Conservation (phyloP, 2,888 invertebrate genomes). For the Heteropelma amictum region DNA sequence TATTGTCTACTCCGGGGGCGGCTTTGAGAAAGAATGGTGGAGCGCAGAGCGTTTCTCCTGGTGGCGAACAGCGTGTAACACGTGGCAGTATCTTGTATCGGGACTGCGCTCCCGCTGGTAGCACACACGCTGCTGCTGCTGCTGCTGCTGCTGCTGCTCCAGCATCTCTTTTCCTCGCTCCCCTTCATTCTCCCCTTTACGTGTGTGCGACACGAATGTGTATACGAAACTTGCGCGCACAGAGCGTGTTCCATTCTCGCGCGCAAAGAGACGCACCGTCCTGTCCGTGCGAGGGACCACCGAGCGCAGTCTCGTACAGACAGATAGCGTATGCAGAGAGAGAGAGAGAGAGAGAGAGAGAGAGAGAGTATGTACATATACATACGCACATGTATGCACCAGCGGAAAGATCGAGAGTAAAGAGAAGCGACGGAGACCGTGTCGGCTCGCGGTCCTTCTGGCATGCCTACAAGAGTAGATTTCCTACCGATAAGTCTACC, state of each 20-base stretch:
- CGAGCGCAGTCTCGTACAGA: conserved; percentile 43
- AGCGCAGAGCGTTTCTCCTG: conserved; percentile 71
- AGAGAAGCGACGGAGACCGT: conserved; percentile 57
- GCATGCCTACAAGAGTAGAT: conserved; percentile 76
- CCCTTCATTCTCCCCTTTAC: conserved; percentile 45
- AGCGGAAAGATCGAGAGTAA: conserved; percentile 48
- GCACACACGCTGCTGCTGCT: conserved; percentile 68
- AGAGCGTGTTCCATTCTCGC: conserved; percentile 43
- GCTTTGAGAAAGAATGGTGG: conserved; percentile 64
- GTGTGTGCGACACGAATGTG: conserved; percentile 30
- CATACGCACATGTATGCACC: too few relatives aligned
- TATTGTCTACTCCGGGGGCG: conserved; percentile 56
- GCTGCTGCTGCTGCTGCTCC: conserved; percentile 22
- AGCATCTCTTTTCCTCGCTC: conserved; percentile 53
- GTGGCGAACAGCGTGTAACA: conserved; percentile 78
- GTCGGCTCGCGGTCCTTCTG: conserved; percentile 60
- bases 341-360: conserved; percentile 13
- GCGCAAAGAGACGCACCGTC: conserved; percentile 41
- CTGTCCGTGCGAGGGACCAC: conserved; percentile 46
- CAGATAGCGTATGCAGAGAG: conserved; percentile 8
- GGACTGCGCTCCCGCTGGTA: conserved; percentile 73
- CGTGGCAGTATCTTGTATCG: conserved; percentile 78
- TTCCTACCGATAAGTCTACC: conserved; percentile 74
- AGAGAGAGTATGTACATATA: conserved; percentile 7
- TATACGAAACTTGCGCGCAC: conserved; percentile 30